phyloP scores from a whole-genome alignment of 2,113 vertebrate species.

The Equus przewalskii region DNA sequence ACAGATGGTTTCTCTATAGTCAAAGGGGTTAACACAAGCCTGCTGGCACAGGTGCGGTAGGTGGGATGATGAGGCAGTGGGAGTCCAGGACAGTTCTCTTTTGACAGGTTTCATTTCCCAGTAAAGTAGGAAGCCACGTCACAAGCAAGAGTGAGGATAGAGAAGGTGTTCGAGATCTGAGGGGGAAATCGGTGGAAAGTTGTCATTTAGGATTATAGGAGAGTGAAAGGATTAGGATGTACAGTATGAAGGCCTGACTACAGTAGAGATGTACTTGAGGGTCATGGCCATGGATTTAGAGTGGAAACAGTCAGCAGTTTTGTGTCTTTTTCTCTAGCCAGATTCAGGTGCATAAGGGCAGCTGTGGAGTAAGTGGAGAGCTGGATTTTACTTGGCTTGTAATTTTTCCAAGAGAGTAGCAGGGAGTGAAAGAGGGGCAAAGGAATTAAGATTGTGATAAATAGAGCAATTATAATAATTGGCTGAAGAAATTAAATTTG shows the following conservation, averaged over 20 bases:
- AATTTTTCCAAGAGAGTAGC: not conserved
- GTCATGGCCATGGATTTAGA: not conserved
- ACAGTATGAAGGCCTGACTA: not conserved
- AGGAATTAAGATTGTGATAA: not conserved
- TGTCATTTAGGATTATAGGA: not conserved
- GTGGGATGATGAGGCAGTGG: not conserved
- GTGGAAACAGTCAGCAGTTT: not conserved
- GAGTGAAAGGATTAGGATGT: not conserved
- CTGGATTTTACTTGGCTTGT: not conserved
- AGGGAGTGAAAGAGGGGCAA: not conserved
- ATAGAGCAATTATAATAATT: not conserved
- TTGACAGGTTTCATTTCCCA: not conserved
- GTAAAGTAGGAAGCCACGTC: not conserved
- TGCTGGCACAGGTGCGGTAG: not conserved
- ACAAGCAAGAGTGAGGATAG: not conserved
- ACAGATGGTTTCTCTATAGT: not conserved
- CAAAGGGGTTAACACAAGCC: not conserved
- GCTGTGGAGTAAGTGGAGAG: not conserved
- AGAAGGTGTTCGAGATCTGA: not conserved
- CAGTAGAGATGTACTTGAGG: not conserved
- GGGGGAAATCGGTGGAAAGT: not conserved
- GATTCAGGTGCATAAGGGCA: not conserved
- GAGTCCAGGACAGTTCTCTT: not conserved
- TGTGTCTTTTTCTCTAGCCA: not conserved
- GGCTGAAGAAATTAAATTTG: conserved; percentile 1